A percentile compares a stretch with the other conserved stretches of the same genome.
These are phyloP conservation scores for Bostrychus sinensis DNA, from an alignment of 2,113 vertebrate species.

Conservation along the genomic window DNA sequence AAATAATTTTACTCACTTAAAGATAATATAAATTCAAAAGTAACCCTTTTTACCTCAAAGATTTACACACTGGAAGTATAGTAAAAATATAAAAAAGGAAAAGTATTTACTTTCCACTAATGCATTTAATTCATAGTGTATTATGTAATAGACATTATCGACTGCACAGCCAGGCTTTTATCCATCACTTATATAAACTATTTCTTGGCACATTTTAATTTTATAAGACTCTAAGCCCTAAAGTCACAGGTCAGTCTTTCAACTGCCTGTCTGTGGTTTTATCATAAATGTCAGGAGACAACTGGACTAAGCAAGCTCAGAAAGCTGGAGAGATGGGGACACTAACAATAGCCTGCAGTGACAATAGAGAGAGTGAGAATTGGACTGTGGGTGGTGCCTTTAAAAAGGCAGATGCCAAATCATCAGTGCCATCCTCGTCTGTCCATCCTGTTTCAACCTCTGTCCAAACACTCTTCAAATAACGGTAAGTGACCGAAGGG, in stretches of 20 bases:
- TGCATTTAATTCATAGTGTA: neutral
- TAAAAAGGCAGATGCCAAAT: constrained; percentile 68
- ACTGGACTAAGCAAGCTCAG: constrained; percentile 41
- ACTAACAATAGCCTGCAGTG: constrained; percentile 78
- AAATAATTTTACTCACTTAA: too few relatives aligned
- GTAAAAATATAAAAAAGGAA: too few relatives aligned
- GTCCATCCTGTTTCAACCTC: constrained; percentile 27
- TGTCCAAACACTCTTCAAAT: constrained; percentile 18
- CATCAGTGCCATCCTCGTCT: constrained; percentile 34
- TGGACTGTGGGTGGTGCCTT: constrained; percentile 61
- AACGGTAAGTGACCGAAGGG: constrained; percentile 50
- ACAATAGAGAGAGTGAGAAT: constrained; percentile 53
- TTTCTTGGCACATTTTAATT: neutral
- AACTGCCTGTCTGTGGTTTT: constrained; percentile 12
- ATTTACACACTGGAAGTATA: too few relatives aligned
- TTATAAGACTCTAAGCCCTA: too few relatives aligned
- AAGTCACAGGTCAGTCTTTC: neutral
- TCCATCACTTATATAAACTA: neutral
- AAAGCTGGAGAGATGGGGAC: constrained; percentile 39
- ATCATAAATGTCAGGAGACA: constrained; percentile 39
- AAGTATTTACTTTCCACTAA: too few relatives aligned
- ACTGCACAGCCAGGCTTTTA: neutral
- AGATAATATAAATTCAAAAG: too few relatives aligned
- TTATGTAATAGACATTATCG: neutral
- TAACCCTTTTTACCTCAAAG: too few relatives aligned